Evolutionary conservation across 2,113 vertebrate genomes (phyloP).

Genomic region (Pelmatolapia mariae): DNA sequence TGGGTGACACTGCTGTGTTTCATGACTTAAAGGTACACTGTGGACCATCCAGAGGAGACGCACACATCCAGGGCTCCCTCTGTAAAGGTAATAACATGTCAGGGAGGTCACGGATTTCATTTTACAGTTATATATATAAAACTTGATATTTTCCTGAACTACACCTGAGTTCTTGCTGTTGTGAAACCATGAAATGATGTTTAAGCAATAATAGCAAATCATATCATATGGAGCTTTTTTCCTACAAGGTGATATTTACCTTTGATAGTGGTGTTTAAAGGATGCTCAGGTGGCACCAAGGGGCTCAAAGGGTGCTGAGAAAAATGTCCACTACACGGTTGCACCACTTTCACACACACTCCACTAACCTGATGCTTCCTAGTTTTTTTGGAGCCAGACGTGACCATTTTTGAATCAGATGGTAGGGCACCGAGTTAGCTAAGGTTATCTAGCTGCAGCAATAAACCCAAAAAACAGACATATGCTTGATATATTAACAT

Average conservation of each 20-base stretch:
- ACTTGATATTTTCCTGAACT: background rate
- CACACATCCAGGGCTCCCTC: conserved; percentile 65
- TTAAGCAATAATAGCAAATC: background rate
- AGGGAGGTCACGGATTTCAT: background rate
- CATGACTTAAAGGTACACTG: conserved; percentile 74
- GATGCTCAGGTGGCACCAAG: background rate
- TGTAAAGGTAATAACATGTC: conserved; percentile 72
- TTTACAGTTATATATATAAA: background rate
- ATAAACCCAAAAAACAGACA: background rate
- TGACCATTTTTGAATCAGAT: background rate
- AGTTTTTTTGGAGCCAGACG: background rate
- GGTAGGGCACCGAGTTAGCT: background rate
- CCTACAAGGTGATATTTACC: background rate
- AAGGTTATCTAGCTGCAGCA: background rate
- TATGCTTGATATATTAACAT: background rate
- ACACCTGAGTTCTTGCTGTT: background rate
- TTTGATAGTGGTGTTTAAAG: background rate
- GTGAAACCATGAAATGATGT: background rate
- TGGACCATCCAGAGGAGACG: conserved; percentile 76
- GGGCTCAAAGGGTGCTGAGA: background rate
- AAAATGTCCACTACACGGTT: background rate
- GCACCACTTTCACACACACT: background rate
- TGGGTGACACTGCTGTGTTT: background rate
- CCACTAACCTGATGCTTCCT: background rate
- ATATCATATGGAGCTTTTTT: background rate